Base-by-base conservation (phyloP, 2,113 vertebrate species). In the Chamaetylas fuelleborni region DNA sequence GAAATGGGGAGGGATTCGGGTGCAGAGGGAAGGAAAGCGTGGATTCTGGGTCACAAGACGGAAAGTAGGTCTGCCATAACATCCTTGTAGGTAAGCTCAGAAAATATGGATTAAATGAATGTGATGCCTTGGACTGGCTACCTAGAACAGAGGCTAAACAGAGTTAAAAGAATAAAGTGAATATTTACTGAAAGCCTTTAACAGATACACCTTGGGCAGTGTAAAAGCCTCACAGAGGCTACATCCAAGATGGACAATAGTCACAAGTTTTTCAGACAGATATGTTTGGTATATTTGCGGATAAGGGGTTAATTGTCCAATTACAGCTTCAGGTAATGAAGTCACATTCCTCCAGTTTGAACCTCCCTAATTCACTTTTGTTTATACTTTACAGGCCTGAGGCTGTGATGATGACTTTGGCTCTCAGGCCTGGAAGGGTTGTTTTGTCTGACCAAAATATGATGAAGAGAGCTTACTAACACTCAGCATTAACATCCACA, bases 191-290 rank as follows among this genome's bases (percentile, higher is more conserved):
- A 26, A 62, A 17, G 4, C 29, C 10, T 62, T 51, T 40, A 40
- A 17, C 29, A 26, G 13, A 50, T 40, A 26, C 28, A 33, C 2
- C 29, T 51, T 51, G 29, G 29, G 8, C 36, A 28, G 18, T 13
- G 8, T 29, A 42, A 18, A 8, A 51, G 5, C 29, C 34, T 77
- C 0, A 0, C 73, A 38, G 57, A 15, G 23, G 9, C 29, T 62
- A 51, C 23, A 13, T 8, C 29, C 2, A 5, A 62, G n/a, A 20
- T 51, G 18, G 8, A n/a, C 1, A 0, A n/a, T 3, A 17, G 29
- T 26, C 4, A 16, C 1, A 0, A 16, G 1, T 17, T 62, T 42
- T 62, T 62, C 13, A 13, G 18, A 11, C 18, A 51, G 74, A 42
- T 51, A 24, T 13, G 2, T n/a, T 78, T 64, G 31, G 4, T 51